phyloP scores from a whole-genome alignment of 2,113 vertebrate genomes.

The Corythoichthys haematopterus region DNA sequence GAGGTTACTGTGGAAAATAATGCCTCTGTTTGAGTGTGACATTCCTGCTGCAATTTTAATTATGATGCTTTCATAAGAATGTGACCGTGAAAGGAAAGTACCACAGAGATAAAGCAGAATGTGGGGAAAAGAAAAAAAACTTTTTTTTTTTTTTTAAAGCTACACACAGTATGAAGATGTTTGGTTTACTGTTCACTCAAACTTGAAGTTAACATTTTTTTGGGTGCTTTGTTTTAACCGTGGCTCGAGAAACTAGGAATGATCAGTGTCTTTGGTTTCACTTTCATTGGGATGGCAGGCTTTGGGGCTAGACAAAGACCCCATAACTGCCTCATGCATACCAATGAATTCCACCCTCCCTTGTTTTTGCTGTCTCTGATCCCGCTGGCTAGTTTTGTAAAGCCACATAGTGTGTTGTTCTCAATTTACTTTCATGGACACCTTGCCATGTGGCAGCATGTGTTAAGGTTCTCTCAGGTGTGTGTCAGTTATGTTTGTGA shows the following conservation, averaged over 20 bases:
- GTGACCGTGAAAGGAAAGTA: slow-evolving; percentile 3
- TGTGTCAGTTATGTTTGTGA: slow-evolving; percentile 8
- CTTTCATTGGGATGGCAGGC: slow-evolving; percentile 58
- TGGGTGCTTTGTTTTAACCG: slow-evolving; percentile 1
- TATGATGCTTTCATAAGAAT: slow-evolving; percentile 13
- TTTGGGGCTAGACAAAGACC: slow-evolving; percentile 52
- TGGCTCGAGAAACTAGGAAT: slow-evolving; percentile 30
- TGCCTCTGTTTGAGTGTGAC: slow-evolving; percentile 20
- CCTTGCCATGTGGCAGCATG: slow-evolving; percentile 29
- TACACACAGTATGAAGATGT: too few species aligned
- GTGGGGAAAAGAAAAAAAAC: not conserved
- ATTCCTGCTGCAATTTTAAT: not conserved
- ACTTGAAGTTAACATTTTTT: not conserved
- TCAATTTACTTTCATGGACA: slow-evolving; percentile 18
- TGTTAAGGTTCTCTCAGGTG: slow-evolving; percentile 14
- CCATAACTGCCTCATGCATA: slow-evolving; percentile 57
- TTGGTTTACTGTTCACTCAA: slow-evolving; percentile 20
- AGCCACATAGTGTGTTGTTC: slow-evolving; percentile 25
- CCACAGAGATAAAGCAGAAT: not conserved
- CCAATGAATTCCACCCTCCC: slow-evolving; percentile 45
- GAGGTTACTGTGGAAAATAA: slow-evolving; percentile 21
- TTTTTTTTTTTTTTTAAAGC: not conserved
- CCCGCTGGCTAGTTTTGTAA: slow-evolving; percentile 38
- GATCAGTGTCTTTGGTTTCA: slow-evolving; percentile 59
- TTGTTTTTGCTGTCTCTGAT: slow-evolving; percentile 52